phyloP scores from a whole-genome alignment of 2,888 invertebrate genomes.

The Drosophila greeni region DNA sequence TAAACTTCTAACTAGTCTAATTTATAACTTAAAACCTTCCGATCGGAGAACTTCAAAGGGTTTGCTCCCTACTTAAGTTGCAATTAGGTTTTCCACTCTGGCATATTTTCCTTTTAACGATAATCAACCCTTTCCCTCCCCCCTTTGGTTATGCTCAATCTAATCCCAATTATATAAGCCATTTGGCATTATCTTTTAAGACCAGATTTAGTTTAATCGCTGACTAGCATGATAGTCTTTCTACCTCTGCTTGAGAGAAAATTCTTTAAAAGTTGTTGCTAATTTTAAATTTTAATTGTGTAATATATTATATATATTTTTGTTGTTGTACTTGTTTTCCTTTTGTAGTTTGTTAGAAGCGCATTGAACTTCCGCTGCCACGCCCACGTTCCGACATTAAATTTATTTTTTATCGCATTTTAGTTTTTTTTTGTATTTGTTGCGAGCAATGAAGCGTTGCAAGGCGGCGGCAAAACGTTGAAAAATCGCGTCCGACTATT shows the following conservation, averaged over 20 bases:
- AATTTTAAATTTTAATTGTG: too few species aligned
- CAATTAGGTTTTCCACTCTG: slow-evolving; percentile 28
- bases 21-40: background rate
- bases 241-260: too few species aligned
- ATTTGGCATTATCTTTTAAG: slow-evolving; percentile 1
- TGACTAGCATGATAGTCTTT: slow-evolving; percentile 51
- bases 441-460: slow-evolving; percentile 66
- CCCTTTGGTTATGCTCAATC: slow-evolving; percentile 8
- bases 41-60: slow-evolving; percentile 17
- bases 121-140: background rate
- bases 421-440: slow-evolving; percentile 43
- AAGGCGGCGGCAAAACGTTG: slow-evolving; percentile 61
- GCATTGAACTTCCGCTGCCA: slow-evolving; percentile 67
- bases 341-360: slow-evolving; percentile 13
- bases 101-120: slow-evolving; percentile 16
- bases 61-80: background rate
- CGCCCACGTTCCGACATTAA: slow-evolving; percentile 51
- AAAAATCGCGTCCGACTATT: slow-evolving; percentile 64
- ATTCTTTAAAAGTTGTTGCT: too few species aligned
- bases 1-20: background rate
- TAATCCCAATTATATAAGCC: slow-evolving; percentile 12
- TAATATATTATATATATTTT: too few species aligned
- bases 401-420: slow-evolving; percentile 49
- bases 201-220: slow-evolving; percentile 16
- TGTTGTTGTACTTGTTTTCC: too few species aligned